Percentiles rank a stretch among this genome's conserved stretches.
Conservation (phyloP, 1,140 invertebrate species). For the Xylocopa sonorina region DNA sequence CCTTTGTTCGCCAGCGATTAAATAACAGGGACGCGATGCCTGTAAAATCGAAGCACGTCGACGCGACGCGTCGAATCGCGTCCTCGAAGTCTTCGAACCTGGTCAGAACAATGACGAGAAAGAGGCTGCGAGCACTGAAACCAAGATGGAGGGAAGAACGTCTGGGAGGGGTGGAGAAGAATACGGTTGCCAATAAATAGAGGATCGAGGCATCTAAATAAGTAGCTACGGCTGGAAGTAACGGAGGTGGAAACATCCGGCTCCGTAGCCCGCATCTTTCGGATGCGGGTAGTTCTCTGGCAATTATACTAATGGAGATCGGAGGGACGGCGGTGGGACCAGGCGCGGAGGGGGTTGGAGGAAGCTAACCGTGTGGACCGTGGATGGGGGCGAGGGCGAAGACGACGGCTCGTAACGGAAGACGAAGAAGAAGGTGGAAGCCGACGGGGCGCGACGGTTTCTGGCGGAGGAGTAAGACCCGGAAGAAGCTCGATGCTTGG, state of each 20-base stretch:
- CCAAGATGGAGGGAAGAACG: too few relatives aligned
- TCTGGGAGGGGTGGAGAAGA: too few relatives aligned
- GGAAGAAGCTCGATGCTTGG: slow-evolving; percentile 33
- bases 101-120: too few relatives aligned
- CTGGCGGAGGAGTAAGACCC: neutral
- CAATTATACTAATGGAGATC: slow-evolving; percentile 82
- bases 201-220: slow-evolving; percentile 58
- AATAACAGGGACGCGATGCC: neutral
- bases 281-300: slow-evolving; percentile 76
- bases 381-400: slow-evolving; percentile 7
- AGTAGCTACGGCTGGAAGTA: slow-evolving; percentile 55
- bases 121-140: too few relatives aligned
- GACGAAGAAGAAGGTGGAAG: neutral
- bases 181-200: slow-evolving; percentile 41
- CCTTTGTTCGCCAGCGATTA: neutral
- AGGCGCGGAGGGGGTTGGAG: slow-evolving; percentile 6
- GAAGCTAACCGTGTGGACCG: slow-evolving; percentile 52
- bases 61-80: slow-evolving; percentile 2
- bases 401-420: neutral
- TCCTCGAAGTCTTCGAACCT: too few relatives aligned
- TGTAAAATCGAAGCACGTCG: slow-evolving; percentile 30
- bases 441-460: neutral
- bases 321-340: slow-evolving; percentile 48
- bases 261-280: slow-evolving; percentile 72
- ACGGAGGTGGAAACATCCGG: slow-evolving; percentile 62